Conservation (phyloP, 2,797 vertebrate species). For the Leptoclinus maculatus region DNA sequence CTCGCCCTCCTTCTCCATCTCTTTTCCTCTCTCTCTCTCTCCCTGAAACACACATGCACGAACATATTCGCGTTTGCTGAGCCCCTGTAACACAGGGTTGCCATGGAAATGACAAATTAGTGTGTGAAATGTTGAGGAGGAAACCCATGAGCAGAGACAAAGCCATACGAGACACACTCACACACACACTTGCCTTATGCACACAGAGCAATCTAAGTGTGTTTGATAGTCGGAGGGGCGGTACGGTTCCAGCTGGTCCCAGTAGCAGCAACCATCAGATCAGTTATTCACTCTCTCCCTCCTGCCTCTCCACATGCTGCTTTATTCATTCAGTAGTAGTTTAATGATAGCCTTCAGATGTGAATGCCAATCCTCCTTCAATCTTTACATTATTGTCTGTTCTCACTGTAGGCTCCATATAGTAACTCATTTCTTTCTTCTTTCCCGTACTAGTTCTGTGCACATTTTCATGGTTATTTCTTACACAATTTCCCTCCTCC, state of each 20-base stretch:
- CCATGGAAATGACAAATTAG: constrained; percentile 76
- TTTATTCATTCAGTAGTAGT: constrained; percentile 68
- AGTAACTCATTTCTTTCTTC: neutral
- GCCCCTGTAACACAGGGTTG: constrained; percentile 64
- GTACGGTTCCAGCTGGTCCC: constrained; percentile 66
- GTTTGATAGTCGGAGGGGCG: constrained; percentile 58
- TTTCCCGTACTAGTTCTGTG: neutral
- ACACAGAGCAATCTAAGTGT: constrained; percentile 49
- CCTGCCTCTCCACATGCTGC: constrained; percentile 50
- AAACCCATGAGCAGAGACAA: constrained; percentile 63
- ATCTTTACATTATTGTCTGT: constrained; percentile 42
- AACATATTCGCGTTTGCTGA: constrained; percentile 57
- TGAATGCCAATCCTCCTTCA: constrained; percentile 43
- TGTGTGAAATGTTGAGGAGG: constrained; percentile 60
- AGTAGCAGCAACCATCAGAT: constrained; percentile 57
- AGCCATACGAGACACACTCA: constrained; percentile 41
- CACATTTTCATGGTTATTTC: constrained; percentile 15
- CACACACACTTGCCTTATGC: constrained; percentile 14
- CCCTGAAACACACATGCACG: constrained; percentile 55
- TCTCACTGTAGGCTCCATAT: constrained; percentile 10
- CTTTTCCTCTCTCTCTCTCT: constrained; percentile 53
- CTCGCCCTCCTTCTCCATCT: constrained; percentile 65
- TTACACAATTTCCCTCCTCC: neutral
- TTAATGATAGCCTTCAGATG: constrained; percentile 64
- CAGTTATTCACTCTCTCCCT: constrained; percentile 48